Percentiles rank a stretch among this genome's conserved stretches.
These are phyloP conservation scores for Orycteropus afer DNA, from an alignment of 2,113 vertebrate genomes.

Conservation along the genomic window DNA sequence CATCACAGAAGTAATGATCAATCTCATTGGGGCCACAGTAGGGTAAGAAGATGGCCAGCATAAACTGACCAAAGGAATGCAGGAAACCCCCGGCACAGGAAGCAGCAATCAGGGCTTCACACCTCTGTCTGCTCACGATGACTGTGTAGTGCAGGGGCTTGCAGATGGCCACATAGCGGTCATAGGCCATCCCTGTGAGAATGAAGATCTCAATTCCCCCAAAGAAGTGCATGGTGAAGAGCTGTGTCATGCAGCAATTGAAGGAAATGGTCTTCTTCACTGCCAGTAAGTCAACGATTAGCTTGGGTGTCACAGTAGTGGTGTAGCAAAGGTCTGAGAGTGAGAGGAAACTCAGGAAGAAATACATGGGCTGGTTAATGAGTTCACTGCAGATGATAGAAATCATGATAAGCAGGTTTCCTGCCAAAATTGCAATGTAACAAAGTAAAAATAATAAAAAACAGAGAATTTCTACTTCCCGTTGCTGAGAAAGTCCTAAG, in stretches of 20 bases:
- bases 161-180: neutral
- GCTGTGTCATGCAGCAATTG: neutral
- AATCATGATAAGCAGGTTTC: neutral
- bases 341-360: neutral
- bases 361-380: neutral
- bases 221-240: neutral
- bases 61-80: neutral
- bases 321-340: neutral
- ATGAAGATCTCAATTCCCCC: neutral
- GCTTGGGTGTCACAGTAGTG: neutral
- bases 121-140: neutral
- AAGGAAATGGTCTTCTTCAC: neutral
- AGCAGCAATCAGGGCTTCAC: neutral
- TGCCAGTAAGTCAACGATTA: neutral
- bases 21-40: neutral
- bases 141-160: neutral
- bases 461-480: neutral
- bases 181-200: constrained; percentile 11
- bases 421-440: constrained; percentile 31
- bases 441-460: constrained; percentile 51
- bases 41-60: neutral
- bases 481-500: constrained; percentile 40
- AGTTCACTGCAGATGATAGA: neutral
- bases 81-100: neutral
- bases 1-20: neutral